Percentiles rank a stretch among this genome's conserved stretches.
phyloP scores from a whole-genome alignment of 2,113 vertebrate genomes.

The Esox niger region DNA sequence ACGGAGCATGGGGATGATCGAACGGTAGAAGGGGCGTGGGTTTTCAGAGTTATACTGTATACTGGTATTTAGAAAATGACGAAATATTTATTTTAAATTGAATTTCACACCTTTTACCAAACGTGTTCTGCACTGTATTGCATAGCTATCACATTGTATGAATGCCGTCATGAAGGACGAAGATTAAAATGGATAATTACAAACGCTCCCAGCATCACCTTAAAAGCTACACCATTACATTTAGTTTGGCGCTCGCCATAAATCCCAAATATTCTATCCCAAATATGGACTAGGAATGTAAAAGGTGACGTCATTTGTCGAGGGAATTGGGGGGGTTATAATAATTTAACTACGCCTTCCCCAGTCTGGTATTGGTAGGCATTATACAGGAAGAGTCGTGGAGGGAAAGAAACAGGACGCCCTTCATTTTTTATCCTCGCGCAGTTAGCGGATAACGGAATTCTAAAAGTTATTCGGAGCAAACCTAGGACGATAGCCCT shows the following conservation, averaged over 20 bases:
- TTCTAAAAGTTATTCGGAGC: constrained; percentile 57
- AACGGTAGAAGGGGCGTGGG: too few species aligned
- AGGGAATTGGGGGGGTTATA: constrained; percentile 49
- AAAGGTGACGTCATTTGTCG: constrained; percentile 63
- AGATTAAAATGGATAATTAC: not conserved
- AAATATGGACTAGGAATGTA: constrained; percentile 77
- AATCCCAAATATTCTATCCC: constrained; percentile 56
- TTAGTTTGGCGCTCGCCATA: constrained; percentile 7
- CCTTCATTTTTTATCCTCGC: constrained; percentile 47
- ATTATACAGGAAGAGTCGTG: constrained; percentile 59
- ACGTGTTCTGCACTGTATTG: not conserved
- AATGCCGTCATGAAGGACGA: not conserved
- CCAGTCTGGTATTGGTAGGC: constrained; percentile 48
- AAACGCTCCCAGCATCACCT: not conserved
- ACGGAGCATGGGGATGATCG: too few species aligned
- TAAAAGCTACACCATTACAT: not conserved
- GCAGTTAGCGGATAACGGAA: constrained; percentile 62
- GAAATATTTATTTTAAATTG: not conserved
- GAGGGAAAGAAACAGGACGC: constrained; percentile 57
- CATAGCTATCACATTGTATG: too few species aligned
- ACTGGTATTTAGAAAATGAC: too few species aligned
- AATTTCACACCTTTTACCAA: not conserved
- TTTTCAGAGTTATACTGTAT: too few species aligned
- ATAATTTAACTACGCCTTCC: constrained; percentile 62
- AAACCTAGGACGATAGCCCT: constrained; percentile 53